Base-by-base conservation (phyloP, 2,888 invertebrate species). In the Phortica magna region DNA sequence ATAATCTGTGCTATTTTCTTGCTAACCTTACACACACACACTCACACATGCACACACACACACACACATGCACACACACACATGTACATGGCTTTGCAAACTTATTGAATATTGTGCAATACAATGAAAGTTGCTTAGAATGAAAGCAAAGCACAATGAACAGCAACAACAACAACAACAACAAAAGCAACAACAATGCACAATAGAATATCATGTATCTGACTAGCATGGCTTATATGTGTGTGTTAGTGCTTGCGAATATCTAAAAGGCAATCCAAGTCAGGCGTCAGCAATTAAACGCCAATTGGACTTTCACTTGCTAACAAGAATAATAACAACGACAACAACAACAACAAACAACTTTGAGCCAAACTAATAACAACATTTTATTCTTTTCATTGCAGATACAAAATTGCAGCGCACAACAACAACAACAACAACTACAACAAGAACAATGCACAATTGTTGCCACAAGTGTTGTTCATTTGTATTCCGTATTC, bases 1-100 rank as follows among this genome's bases (percentile, higher is more conserved):
- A 81, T 81, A 79, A 80, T 80, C 82, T 77, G 75, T 61, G 41
- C 74, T 41, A 42, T 75, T 22, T 42, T 43, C 42, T 65, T 39
- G 10, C 12, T 65, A 14, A 10, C 3, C 41, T 31, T 65, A 41
- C 17, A 41, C 7, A 14, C 39, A 65, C 65, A 41, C 41, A 22
- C 65, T 31, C 4, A 65, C 65, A 65, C n/a, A n/a, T 7, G n/a
- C 39, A 65, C 65, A 4, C 31, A 31, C 31, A 31, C 31, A 31
- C 31, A 31, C 31, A 31, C 31, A 31, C 31, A 31, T 4, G 5
- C 61, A 61, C 2, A 17, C 22, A 61, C 22, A 22, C 12, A 31
- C 59, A 6, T 31, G n/a, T n/a, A n/a, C n/a, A n/a, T n/a, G n/a
- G n/a, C n/a, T n/a, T n/a, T n/a, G n/a, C n/a, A n/a, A n/a, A n/a